Percentiles rank a stretch among this genome's conserved stretches.
phyloP scores from a whole-genome alignment of 2,113 vertebrate species.

The Brachyhypopomus occidentalis region DNA sequence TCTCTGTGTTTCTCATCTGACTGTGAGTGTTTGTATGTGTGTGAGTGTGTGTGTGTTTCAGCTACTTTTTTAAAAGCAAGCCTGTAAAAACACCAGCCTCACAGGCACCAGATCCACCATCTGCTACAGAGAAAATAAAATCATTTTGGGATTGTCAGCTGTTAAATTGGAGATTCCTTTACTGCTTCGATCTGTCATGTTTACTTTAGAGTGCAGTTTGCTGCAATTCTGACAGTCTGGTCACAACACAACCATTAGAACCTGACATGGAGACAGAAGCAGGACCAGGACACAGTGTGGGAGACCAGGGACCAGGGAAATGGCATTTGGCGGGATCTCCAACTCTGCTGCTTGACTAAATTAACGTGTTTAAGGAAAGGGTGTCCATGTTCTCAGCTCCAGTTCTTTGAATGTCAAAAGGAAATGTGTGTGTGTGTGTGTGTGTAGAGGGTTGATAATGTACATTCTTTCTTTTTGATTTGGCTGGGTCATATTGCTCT shows the following conservation, averaged over 20 bases:
- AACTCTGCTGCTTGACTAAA: too few species aligned
- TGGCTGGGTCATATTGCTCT: neutral
- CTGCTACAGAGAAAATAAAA: neutral
- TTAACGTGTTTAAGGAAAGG: too few species aligned
- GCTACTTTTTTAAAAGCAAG: slow-evolving; percentile 8
- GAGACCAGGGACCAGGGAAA: neutral
- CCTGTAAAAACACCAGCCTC: slow-evolving; percentile 24
- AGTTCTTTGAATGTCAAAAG: slow-evolving; percentile 31
- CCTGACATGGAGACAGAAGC: slow-evolving; percentile 16
- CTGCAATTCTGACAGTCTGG: slow-evolving; percentile 2
- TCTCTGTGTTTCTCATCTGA: neutral
- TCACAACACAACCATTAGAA: slow-evolving; percentile 34
- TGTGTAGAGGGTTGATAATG: neutral
- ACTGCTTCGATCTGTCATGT: slow-evolving; percentile 17
- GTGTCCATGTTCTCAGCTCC: neutral
- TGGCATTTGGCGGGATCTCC: too few species aligned
- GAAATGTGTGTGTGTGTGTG: neutral
- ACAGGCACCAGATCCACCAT: slow-evolving; percentile 1
- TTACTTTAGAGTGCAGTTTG: slow-evolving; percentile 22
- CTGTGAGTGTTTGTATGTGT: neutral
- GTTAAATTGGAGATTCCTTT: slow-evolving; percentile 12
- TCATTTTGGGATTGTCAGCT: slow-evolving; percentile 23
- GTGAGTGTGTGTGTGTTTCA: neutral
- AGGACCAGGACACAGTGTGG: neutral
- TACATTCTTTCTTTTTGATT: slow-evolving; percentile 2